Evolutionary conservation across 2,888 invertebrate genomes (phyloP).

Genomic region (Drepanosiphum platanoidis): DNA sequence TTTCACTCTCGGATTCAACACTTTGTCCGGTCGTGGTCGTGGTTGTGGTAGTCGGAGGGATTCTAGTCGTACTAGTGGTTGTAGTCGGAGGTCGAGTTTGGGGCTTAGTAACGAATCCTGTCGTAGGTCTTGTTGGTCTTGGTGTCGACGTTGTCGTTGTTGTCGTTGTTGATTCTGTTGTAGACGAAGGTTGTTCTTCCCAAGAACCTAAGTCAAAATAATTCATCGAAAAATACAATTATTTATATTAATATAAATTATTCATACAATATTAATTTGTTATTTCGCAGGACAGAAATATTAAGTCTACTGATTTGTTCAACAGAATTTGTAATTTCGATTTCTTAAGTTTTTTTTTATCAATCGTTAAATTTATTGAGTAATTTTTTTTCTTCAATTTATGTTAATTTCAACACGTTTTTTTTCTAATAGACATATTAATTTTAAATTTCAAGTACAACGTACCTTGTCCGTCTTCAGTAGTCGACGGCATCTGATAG

Average conservation of each 20-base stretch:
- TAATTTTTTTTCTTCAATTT: too few relatives aligned
- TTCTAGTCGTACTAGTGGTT: constrained; percentile 16
- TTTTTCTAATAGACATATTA: too few relatives aligned
- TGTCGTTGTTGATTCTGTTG: constrained; percentile 36
- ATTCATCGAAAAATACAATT: too few relatives aligned
- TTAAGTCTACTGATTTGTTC: too few relatives aligned
- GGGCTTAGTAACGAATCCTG: background rate
- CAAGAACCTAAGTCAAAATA: constrained; percentile 19
- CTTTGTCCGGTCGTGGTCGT: background rate
- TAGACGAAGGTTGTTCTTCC: constrained; percentile 44
- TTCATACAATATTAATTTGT: too few relatives aligned
- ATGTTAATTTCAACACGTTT: too few relatives aligned
- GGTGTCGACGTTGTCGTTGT: constrained; percentile 37
- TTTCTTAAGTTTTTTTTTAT: too few relatives aligned
- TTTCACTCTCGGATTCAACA: background rate
- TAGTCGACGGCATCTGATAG: constrained; percentile 37
- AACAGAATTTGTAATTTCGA: too few relatives aligned
- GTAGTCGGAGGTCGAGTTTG: constrained; percentile 11
- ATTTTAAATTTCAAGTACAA: background rate
- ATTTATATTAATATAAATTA: too few relatives aligned
- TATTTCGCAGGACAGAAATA: too few relatives aligned
- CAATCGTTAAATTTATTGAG: too few relatives aligned
- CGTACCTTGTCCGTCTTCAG: constrained; percentile 57
- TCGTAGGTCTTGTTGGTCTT: constrained; percentile 48
- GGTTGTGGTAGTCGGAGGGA: background rate